Base-by-base conservation (phyloP, 2,888 invertebrate species). In the Fabriciana adippe region DNA sequence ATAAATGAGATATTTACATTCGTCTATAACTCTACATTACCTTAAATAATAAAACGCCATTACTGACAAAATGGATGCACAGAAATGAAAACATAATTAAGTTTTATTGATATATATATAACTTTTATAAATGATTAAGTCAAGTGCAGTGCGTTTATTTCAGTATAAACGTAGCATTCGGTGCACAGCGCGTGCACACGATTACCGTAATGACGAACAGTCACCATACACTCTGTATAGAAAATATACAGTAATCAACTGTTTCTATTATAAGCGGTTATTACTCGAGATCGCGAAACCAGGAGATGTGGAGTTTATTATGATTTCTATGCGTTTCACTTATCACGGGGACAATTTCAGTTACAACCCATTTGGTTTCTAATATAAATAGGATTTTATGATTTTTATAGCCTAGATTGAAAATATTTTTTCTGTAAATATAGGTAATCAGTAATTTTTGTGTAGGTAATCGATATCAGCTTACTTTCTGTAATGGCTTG, bases 231-330 rank as follows among this genome's bases (percentile, higher is more conserved):
- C 60, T 67, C 80, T 26, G 26, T 82, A 80, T 81, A 85, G 87
- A 87, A 85, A 85, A 85, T 84, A 84, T 81, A 84, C 85, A 83
- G 87, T 82, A 86, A 88, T 88, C 77, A 76, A 76, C 75, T 76
- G 81, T 84, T 84, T 81, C 81, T 79, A 77, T 81, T 71, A 83
- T 82, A 79, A 81, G 79, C 78, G 76, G 77, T 78, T 78, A 81
- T 80, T 82, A 78, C 75, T 73, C 63, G 73, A 73, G 72, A 72
- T 73, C 69, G 68, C 66, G 68, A 61, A 61, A 62, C 64, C 68
- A 70, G 75, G 75, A 75, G 76, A 78, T 73, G 75, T 73, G 45
- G 55, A 56, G 75, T 74, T 76, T 75, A 77, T 78, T 78, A 76
- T 71, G 74, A 74, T 80, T 80, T 77, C 76, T 74, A 73, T 65